Evolutionary conservation across 2,888 invertebrate species (phyloP), one percentile per base, ranked within the genome.

Genomic region (Synergus itoensis): DNA sequence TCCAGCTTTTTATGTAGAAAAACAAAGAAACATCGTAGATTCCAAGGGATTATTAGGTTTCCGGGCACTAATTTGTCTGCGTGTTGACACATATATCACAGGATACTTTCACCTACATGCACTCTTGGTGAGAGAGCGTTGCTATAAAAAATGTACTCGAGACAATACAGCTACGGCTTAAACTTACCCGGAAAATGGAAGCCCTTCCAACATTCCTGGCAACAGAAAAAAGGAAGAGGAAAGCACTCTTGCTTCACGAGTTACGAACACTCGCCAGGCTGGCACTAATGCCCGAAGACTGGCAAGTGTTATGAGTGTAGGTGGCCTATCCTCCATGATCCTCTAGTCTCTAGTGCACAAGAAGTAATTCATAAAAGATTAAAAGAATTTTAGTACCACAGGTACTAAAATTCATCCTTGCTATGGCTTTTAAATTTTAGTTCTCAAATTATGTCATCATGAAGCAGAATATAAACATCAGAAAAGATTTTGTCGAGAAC

Each of bases 171-270:
- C 77, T 36, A 65, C 16, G 79, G 80, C 63, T 81, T 80, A 63
- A 63, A 78, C 78, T 78, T 82, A 81, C 73, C 78, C 76, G 79
- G 79, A 78, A 81, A 82, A 84, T 81, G 82, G 79, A 83, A 80
- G 79, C 80, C 78, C 77, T 78, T 40, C 48, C 73, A n/a, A 73
- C 73, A 73, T 73, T 73, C 73, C 73, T 36, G 73, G 40, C 53
- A 73, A 53, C 3, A 21, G 69, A 73, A 73, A 73, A 73, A 67
- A 65, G n/a, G 48, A 48, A 11, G 36, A 53, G 36, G n/a, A 73
- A 73, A 73, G 53, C 73, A 73, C 73, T 73, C 53, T 65, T 41
- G 64, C 40, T 18, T 18, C 53, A 57, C 53, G 40, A 73, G 73
- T 53, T 73, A 73, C 73, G 48, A 73, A 73, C 73, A 73, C 53